Evolutionary conservation across 2,888 invertebrate genomes (phyloP).

Genomic region (Sarcophaga variegata): DNA sequence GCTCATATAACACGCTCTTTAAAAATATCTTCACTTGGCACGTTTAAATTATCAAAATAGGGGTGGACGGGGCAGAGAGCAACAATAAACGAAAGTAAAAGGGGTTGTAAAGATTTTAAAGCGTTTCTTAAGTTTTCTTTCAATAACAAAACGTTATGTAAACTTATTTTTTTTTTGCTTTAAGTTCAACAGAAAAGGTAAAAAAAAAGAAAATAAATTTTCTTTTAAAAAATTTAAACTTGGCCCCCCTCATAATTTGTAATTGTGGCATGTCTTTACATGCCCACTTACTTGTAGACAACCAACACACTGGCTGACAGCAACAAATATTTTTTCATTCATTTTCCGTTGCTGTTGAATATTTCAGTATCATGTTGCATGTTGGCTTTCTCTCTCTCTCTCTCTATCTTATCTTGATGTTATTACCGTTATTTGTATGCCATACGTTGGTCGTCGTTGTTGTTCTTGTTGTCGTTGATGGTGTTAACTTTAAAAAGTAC

Average conservation of each 20-base stretch:
- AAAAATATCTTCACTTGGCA: constrained; percentile 30
- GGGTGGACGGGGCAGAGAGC: neutral
- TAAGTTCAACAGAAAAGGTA: no score
- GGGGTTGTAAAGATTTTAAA: constrained; percentile 49
- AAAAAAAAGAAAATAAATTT: no score
- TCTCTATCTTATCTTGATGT: neutral
- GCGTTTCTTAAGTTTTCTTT: constrained; percentile 28
- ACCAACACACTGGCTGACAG: neutral
- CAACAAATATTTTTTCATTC: constrained; percentile 42
- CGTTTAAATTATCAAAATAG: constrained; percentile 43
- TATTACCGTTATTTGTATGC: neutral
- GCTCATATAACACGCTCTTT: constrained; percentile 58
- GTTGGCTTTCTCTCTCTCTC: neutral
- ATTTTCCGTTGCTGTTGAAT: neutral
- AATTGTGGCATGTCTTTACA: constrained; percentile 38
- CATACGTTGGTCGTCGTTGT: constrained; percentile 11
- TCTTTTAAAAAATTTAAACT: no score
- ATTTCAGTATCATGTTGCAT: constrained; percentile 46
- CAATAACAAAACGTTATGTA: no score
- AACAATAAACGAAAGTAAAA: constrained; percentile 49
- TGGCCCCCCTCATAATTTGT: neutral
- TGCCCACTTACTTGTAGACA: neutral
- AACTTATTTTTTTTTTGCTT: no score
- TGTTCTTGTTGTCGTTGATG: constrained; percentile 20
- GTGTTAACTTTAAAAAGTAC: constrained; percentile 61